A percentile compares a stretch with the other conserved stretches of the same genome.
Conservation (phyloP, 2,113 vertebrate species). For the Saccopteryx bilineata region DNA sequence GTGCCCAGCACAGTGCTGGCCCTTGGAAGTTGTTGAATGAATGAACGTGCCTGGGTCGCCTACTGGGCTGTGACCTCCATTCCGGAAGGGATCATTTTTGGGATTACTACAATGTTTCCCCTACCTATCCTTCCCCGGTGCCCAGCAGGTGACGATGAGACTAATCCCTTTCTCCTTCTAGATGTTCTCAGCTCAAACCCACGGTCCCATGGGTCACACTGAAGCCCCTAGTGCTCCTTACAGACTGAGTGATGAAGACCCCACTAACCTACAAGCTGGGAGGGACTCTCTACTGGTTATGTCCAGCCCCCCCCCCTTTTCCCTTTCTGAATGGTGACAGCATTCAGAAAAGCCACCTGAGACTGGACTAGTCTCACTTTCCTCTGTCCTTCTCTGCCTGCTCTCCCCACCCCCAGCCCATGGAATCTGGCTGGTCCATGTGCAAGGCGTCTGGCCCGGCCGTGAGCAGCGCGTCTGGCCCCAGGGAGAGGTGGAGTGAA, state of each 20-base stretch:
- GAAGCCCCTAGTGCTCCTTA: not conserved
- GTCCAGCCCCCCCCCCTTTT: rapidly evolving
- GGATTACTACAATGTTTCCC: not conserved
- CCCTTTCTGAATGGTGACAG: not conserved
- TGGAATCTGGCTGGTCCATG: conserved; percentile 77
- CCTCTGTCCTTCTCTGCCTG: not conserved
- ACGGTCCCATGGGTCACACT: not conserved
- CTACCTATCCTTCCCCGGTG: not conserved
- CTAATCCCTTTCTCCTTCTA: not conserved
- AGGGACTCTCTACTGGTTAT: not conserved
- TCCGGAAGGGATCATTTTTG: too few species aligned
- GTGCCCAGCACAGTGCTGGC: not conserved
- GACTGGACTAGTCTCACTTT: not conserved
- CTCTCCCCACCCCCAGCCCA: conserved; percentile 2
- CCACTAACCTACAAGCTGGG: not conserved
- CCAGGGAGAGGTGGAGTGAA: conserved; percentile 83
- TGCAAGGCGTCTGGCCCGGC: conserved; percentile 80
- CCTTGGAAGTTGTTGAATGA: not conserved
- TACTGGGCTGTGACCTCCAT: not conserved
- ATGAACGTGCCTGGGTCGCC: not conserved
- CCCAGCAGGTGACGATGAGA: not conserved
- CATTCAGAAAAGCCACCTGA: not conserved
- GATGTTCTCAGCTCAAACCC: not conserved
- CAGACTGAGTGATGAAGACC: not conserved
- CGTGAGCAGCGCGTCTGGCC: conserved; percentile 85